phyloP scores from a whole-genome alignment of 2,888 invertebrate genomes.

The Ophion costatus region DNA sequence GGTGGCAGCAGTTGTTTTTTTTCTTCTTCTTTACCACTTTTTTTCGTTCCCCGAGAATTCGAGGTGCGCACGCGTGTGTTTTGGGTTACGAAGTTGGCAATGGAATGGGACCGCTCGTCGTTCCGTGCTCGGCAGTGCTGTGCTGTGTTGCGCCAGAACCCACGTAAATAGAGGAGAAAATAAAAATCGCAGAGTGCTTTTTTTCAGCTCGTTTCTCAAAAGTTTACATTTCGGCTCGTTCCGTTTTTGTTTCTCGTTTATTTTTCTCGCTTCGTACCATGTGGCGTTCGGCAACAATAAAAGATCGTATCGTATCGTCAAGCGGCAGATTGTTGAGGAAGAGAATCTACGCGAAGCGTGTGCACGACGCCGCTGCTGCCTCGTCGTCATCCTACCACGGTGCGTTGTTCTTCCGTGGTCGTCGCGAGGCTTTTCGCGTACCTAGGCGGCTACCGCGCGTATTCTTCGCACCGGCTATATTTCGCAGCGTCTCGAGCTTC shows the following conservation, averaged over 20 bases:
- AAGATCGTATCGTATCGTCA: conserved; percentile 49
- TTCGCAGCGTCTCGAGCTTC: conserved; percentile 71
- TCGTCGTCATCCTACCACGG: conserved; percentile 66
- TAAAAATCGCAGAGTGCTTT: conserved; percentile 22
- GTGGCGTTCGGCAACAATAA: conserved; percentile 76
- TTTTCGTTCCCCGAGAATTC: conserved; percentile 25
- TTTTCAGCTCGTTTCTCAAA: background rate
- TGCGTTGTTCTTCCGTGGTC: conserved; percentile 69
- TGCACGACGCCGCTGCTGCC: conserved; percentile 52
- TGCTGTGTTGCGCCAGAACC: conserved; percentile 75
- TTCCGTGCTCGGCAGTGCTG: conserved; percentile 71
- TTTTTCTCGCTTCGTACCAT: conserved; percentile 74
- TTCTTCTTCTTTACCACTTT: conserved; percentile 29
- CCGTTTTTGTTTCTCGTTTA: background rate
- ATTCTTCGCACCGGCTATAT: conserved; percentile 68
- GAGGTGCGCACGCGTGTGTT: conserved; percentile 56
- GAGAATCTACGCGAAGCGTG: conserved; percentile 46
- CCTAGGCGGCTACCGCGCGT: conserved; percentile 47
- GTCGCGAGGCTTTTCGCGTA: conserved; percentile 69
- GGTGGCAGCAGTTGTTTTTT: conserved; percentile 51
- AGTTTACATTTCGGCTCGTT: conserved; percentile 32
- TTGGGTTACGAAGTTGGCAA: conserved; percentile 55
- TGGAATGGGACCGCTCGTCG: conserved; percentile 68
- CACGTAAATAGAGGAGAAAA: conserved; percentile 48
- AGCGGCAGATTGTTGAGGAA: conserved; percentile 21